Evolutionary conservation across 2,888 invertebrate genomes (phyloP).

Genomic region (Oscheius myriophilus): DNA sequence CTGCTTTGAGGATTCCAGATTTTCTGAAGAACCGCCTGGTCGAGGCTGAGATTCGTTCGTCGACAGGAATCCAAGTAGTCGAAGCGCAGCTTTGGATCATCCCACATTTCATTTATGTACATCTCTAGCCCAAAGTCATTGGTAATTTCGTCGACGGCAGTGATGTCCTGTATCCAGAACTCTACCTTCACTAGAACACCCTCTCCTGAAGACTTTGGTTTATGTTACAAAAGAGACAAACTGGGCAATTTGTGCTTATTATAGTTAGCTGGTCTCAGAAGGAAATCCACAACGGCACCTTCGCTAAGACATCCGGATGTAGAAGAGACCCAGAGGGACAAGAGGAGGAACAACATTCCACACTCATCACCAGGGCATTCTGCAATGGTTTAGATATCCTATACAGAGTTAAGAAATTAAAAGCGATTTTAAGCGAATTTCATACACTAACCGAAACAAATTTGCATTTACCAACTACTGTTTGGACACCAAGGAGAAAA

Average conservation of each 20-base stretch:
- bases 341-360: background rate
- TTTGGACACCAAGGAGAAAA: no score
- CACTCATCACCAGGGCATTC: no score
- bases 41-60: conserved; percentile 44
- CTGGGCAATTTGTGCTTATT: conserved; percentile 51
- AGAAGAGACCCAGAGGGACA: background rate
- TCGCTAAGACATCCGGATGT: conserved; percentile 42
- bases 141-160: conserved; percentile 56
- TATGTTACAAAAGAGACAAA: background rate
- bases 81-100: conserved; percentile 55
- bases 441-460: no score
- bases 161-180: conserved; percentile 59
- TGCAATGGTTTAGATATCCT: no score
- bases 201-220: background rate
- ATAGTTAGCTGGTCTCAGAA: conserved; percentile 34
- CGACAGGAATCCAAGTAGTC: conserved; percentile 55
- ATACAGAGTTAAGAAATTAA: no score
- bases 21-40: conserved; percentile 46
- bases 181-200: conserved; percentile 54
- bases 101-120: conserved; percentile 59
- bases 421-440: no score
- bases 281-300: conserved; percentile 36
- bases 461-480: no score
- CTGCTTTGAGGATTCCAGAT: conserved; percentile 58
- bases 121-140: conserved; percentile 62